Base-by-base conservation (phyloP, 2,797 vertebrate genomes). In the Phalloptychus januarius region DNA sequence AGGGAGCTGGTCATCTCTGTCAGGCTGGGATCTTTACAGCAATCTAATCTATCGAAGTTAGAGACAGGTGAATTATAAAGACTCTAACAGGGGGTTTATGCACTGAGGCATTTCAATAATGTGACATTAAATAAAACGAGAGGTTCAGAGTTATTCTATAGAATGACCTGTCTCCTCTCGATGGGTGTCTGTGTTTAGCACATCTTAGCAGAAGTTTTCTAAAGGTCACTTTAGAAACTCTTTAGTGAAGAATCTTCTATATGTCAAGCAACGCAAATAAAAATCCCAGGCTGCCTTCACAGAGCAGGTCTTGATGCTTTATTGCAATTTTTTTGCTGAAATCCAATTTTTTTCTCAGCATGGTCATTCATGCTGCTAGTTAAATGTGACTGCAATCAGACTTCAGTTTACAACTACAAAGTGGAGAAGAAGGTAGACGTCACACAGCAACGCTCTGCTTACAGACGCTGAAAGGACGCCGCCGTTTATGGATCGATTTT, bases 31-130 rank as follows among this genome's bases (percentile, higher is more conserved):
- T 91, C 88, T 85, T 88, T 78, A 85, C 72, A 77, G 54, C 72
- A 56, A 89, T 91, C 75, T 90, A 86, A 92, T 89, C 87, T 85
- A 72, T 69, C 16, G 74, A 83, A 76, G 88, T 93, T 86, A 85
- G 79, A 90, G 87, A 85, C 88, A 89, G 79, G 65, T 89, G 87
- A 92, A 89, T 89, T 86, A 88, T 85, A 84, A 87, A 90, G 85
- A 89, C 77, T 85, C 85, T 82, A 80, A 83, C 83, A 48, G n/a
- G 84, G 31, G 78, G 77, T 88, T 86, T 84, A 85, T 61, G 80
- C 81, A 81, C 76, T 85, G 75, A 87, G 76, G 75, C 83, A 73
- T 87, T 83, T 86, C 74, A 72, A 25, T 46, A 82, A 80, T 74
- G 84, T n/a, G 16, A 38, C 82, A 72, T 85, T 76, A 72, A 81